Base-by-base conservation (phyloP, 1,140 invertebrate genomes). In the Teleogryllus occipitalis region DNA sequence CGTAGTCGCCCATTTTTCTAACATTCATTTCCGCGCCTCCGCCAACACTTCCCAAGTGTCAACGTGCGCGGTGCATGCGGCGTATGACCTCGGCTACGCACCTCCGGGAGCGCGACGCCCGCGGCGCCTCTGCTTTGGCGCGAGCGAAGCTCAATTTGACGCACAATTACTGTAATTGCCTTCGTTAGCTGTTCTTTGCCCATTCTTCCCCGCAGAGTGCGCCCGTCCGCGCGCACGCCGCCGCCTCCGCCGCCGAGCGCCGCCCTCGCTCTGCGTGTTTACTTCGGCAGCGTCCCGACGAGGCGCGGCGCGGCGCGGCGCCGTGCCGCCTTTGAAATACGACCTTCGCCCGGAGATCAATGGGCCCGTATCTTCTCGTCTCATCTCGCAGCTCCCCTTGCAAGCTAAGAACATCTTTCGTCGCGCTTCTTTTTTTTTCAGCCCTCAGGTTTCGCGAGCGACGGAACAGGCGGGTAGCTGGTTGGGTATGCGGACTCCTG, bases 371-470 rank as follows among this genome's bases (percentile, higher is more conserved):
- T 65, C 54, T 65, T 7, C 18, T 65, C 54, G 0, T 65, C 54
- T 65, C 54, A 65, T 65, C 54, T 65, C 54, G 54, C 54, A 65
- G 2, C 54, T 65, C 54, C 54, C 54, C 18, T 10, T 14, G 54
- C 54, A 18, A 65, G 54, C 54, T 65, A 65, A 65, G 54, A 65
- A 65, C 54, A 65, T 65, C 54, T 65, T 65, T 65, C 54, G 54
- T 18, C 18, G 54, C 54, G 54, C 10, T 7, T 65, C 54, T 3
- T 65, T 65, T 65, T 18, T 65, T 65, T 65, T 65, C 54, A 7
- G 10, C 54, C 54, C 54, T 65, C 18, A 10, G 54, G 54, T 65
- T 65, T 65, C 18, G 10, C 54, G 54, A 65, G 7, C 18, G 10
- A 7, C 10, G 54, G 18, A 65, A 7, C 7, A 18, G 54, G 54